These are phyloP conservation scores for Pycnomerus fuliginosus DNA, from an alignment of 2,888 invertebrate genomes.

Conservation along the genomic window DNA sequence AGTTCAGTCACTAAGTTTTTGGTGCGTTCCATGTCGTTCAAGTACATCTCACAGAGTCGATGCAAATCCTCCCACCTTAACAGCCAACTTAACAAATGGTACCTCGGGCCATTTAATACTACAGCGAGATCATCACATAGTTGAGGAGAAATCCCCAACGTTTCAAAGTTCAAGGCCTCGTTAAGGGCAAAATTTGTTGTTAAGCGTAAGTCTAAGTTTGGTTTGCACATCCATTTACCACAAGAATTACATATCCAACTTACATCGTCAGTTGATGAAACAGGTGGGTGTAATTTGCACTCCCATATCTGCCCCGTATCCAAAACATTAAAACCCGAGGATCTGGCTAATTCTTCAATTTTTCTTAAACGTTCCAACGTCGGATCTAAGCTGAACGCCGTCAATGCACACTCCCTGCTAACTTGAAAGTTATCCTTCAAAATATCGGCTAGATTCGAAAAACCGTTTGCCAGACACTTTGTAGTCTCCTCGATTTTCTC, in stretches of 20 bases:
- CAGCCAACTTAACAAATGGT: conserved; percentile 72
- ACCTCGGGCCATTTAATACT: conserved; percentile 68
- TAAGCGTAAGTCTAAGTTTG: conserved; percentile 41
- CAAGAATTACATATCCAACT: conserved; percentile 46
- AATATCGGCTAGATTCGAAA: conserved; percentile 63
- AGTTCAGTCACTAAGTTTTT: conserved; percentile 68
- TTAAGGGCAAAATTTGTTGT: conserved; percentile 50
- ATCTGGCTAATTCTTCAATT: conserved; percentile 58
- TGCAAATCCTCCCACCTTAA: conserved; percentile 61
- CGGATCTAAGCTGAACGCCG: conserved; percentile 75
- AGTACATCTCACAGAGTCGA: conserved; percentile 58
- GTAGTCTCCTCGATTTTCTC: conserved; percentile 58
- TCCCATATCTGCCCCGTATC: conserved; percentile 50
- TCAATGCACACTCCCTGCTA: conserved; percentile 69
- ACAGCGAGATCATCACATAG: conserved; percentile 71
- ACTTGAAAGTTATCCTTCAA: conserved; percentile 62
- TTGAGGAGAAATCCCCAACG: conserved; percentile 64
- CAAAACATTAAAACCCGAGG: conserved; percentile 54
- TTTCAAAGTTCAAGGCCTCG: conserved; percentile 57
- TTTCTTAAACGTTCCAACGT: conserved; percentile 60
- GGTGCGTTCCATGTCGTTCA: conserved; percentile 60
- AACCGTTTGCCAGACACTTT: conserved; percentile 62
- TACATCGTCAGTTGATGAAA: conserved; percentile 43
- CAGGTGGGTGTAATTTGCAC: conserved; percentile 48
- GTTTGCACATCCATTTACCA: conserved; percentile 48